These are phyloP conservation scores for Acanthurus leucopareius DNA, from an alignment of 2,797 vertebrate genomes.

Conservation along the genomic window DNA sequence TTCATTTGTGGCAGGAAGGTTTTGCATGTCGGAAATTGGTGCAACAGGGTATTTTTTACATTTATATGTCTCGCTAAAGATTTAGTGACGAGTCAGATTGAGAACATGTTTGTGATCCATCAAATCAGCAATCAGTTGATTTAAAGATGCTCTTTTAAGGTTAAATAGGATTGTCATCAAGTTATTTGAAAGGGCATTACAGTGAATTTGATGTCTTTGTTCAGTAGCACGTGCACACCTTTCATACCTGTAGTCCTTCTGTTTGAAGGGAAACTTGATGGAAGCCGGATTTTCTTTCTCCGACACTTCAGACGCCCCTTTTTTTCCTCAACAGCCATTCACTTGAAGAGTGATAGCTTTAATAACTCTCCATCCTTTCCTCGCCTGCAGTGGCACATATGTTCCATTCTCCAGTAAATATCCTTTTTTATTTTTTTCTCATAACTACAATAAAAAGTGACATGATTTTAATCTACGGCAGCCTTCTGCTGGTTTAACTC, in stretches of 20 bases:
- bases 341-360: slow-evolving; percentile 48
- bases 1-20: too few species aligned
- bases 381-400: slow-evolving; percentile 20
- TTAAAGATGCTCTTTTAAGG: not conserved
- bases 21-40: too few species aligned
- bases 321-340: slow-evolving; percentile 29
- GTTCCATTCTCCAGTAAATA: slow-evolving; percentile 14
- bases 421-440: not conserved
- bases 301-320: slow-evolving; percentile 33
- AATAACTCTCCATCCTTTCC: slow-evolving; percentile 26
- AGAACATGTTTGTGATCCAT: not conserved
- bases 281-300: slow-evolving; percentile 39
- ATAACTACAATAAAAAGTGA: slow-evolving; percentile 21
- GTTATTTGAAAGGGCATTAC: not conserved
- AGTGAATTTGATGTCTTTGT: not conserved
- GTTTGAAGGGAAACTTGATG: slow-evolving; percentile 21
- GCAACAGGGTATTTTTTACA: too few species aligned
- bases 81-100: too few species aligned
- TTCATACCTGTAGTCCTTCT: slow-evolving; percentile 9
- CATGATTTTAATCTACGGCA: slow-evolving; percentile 5
- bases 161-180: not conserved
- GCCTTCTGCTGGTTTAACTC: not conserved
- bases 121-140: too few species aligned
- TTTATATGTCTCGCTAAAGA: too few species aligned
- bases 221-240: not conserved